Percentiles rank a stretch among this genome's conserved stretches.
Evolutionary conservation across 2,113 vertebrate species (phyloP).

Genomic region (Tenebrosternarchus preto): DNA sequence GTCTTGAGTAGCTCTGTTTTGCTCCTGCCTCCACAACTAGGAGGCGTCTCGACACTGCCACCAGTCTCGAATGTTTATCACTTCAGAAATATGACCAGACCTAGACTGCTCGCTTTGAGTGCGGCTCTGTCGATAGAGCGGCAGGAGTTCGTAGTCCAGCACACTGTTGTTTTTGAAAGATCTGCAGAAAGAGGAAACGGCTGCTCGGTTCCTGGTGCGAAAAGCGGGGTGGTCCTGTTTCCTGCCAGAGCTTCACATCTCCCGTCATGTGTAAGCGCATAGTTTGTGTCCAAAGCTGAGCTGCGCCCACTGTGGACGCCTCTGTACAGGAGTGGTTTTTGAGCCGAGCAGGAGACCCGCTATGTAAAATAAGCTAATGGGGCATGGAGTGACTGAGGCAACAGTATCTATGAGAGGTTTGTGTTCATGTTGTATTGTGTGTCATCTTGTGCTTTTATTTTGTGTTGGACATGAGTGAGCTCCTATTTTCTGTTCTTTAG

Average conservation of each 20-base stretch:
- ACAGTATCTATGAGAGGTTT: too few relatives aligned
- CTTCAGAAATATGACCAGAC: background rate
- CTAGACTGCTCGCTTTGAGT: background rate
- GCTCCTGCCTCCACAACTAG: background rate
- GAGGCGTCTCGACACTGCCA: background rate
- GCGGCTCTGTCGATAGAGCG: background rate
- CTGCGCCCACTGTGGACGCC: background rate
- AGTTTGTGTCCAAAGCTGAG: slow-evolving; percentile 35
- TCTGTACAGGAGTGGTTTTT: background rate
- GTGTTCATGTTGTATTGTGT: too few relatives aligned
- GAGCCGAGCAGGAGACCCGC: slow-evolving; percentile 16
- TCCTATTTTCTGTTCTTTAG: too few relatives aligned
- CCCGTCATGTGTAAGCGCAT: slow-evolving; percentile 30
- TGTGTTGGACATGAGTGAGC: too few relatives aligned
- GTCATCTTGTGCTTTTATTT: too few relatives aligned
- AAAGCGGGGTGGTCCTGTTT: slow-evolving; percentile 54
- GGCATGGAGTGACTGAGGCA: too few relatives aligned
- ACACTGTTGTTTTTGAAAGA: slow-evolving; percentile 49
- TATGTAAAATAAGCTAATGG: background rate
- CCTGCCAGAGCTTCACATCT: slow-evolving; percentile 48
- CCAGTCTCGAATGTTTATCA: background rate
- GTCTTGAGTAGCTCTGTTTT: background rate
- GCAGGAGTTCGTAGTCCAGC: background rate
- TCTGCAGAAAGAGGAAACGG: slow-evolving; percentile 52
- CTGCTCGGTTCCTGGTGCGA: slow-evolving; percentile 54